Percentiles rank a stretch among this genome's conserved stretches.
phyloP scores from a whole-genome alignment of 2,797 vertebrate genomes.

The Pachyuromys duprasi region DNA sequence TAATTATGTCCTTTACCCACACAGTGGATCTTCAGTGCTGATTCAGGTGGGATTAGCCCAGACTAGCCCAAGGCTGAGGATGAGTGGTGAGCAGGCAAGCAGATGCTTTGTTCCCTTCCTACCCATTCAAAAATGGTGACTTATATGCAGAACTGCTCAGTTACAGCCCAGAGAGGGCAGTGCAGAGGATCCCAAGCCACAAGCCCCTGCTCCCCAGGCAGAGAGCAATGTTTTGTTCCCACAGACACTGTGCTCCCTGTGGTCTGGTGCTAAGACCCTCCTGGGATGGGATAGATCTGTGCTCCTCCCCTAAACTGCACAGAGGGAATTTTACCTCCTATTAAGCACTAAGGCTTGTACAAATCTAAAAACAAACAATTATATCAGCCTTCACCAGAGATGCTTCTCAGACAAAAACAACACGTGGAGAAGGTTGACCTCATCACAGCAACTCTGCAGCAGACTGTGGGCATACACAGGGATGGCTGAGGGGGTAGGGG shows the following conservation, averaged over 20 bases:
- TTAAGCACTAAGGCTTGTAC: neutral
- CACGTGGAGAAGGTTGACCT: neutral
- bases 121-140: neutral
- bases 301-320: neutral
- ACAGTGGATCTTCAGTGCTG: neutral
- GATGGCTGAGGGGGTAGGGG: neutral
- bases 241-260: neutral
- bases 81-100: neutral
- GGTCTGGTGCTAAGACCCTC: neutral
- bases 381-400: neutral
- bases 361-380: neutral
- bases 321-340: neutral
- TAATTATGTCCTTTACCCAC: neutral
- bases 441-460: neutral
- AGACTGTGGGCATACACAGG: no score
- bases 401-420: neutral
- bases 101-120: neutral
- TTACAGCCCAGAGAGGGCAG: neutral
- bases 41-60: neutral
- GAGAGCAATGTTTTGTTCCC: neutral
- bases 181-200: fast-evolving
- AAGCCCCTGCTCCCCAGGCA: neutral
- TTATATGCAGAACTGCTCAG: neutral
- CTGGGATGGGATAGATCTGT: neutral
- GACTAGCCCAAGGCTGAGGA: neutral